phyloP scores from a whole-genome alignment of 2,888 invertebrate genomes.

The Aphidoletes aphidimyza region DNA sequence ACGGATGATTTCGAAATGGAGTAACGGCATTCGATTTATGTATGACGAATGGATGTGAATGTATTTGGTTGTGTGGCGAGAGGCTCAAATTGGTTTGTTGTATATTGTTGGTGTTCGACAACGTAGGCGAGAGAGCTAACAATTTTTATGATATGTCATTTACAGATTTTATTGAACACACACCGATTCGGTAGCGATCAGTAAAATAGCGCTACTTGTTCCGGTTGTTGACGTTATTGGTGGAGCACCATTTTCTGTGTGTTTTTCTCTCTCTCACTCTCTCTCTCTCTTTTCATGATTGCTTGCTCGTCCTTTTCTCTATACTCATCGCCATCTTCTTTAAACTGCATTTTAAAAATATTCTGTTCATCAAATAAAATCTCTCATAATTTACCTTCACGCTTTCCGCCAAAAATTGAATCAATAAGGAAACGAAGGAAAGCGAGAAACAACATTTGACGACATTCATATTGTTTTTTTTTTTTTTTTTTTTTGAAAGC shows the following conservation, averaged over 20 bases:
- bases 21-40: neutral
- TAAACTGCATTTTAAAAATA: too few relatives aligned
- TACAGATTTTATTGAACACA: neutral
- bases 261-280: neutral
- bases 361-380: neutral
- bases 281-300: too few relatives aligned
- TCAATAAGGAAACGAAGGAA: neutral
- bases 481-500: too few relatives aligned
- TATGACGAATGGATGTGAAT: constrained; percentile 20
- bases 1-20: constrained; percentile 37
- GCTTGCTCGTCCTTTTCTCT: too few relatives aligned
- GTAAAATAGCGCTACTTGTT: neutral
- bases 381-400: constrained; percentile 4
- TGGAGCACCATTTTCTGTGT: constrained; percentile 6
- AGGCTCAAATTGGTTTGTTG: too few relatives aligned
- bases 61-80: too few relatives aligned
- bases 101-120: too few relatives aligned
- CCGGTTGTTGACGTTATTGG: neutral
- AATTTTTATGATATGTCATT: constrained; percentile 35
- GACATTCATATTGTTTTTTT: too few relatives aligned
- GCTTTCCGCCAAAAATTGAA: neutral
- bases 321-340: too few relatives aligned
- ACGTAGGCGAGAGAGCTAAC: constrained; percentile 53
- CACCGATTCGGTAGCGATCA: neutral
- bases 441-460: neutral